phyloP scores from a whole-genome alignment of 2,797 vertebrate genomes.

The Cercopithecus neglectus region DNA sequence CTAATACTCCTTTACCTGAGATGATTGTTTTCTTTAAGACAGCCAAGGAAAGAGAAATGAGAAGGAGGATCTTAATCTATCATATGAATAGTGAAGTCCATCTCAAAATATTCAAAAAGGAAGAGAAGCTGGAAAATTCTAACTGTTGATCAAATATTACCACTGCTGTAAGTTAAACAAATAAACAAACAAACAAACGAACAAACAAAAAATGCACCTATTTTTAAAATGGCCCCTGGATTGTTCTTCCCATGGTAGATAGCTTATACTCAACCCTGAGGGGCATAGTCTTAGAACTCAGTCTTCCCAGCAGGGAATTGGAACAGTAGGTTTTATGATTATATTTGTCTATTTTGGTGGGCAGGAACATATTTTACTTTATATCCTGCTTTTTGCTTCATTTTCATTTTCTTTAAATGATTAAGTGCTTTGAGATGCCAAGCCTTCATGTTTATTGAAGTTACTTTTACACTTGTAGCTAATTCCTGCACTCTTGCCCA shows the following conservation, averaged over 20 bases:
- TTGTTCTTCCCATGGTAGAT: background rate
- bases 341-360: background rate
- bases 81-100: background rate
- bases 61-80: background rate
- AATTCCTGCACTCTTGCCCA: background rate
- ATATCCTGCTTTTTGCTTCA: background rate
- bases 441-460: background rate
- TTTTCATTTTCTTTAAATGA: conserved; percentile 41
- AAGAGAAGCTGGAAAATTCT: conserved; percentile 22
- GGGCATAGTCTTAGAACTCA: background rate
- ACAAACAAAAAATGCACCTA: background rate
- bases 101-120: background rate
- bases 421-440: background rate
- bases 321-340: background rate
- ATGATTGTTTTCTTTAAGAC: background rate
- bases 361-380: conserved; percentile 10
- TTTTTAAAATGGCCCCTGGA: background rate
- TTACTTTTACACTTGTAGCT: conserved; percentile 7
- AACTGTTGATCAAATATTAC: background rate
- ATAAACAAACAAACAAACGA: too few relatives aligned
- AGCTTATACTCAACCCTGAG: background rate
- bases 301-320: background rate
- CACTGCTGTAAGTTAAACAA: background rate
- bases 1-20: background rate
- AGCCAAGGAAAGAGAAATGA: background rate